These are phyloP conservation scores for Lacanobia oleracea DNA, from an alignment of 2,888 invertebrate species.

Conservation along the genomic window DNA sequence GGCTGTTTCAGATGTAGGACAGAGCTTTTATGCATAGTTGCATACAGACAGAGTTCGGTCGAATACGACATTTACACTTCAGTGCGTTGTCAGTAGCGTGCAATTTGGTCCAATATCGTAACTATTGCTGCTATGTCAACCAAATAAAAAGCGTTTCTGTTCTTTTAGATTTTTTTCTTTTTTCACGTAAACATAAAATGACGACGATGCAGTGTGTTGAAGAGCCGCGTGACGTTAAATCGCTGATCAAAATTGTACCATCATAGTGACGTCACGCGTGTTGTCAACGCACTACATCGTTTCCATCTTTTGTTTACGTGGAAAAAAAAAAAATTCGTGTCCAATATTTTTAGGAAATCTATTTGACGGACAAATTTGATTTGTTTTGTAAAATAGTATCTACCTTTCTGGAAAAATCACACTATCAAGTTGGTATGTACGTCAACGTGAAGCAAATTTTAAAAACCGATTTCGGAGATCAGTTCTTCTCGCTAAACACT, in stretches of 20 bases:
- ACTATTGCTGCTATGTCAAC: constrained; percentile 8
- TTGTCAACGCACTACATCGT: too few species aligned
- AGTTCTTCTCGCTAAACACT: constrained; percentile 7
- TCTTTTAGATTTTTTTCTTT: too few species aligned
- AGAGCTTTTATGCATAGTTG: constrained; percentile 1
- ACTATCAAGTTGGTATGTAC: constrained; percentile 36
- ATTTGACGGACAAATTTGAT: too few species aligned
- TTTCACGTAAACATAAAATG: too few species aligned
- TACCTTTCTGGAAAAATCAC: constrained; percentile 34
- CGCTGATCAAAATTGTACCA: too few species aligned
- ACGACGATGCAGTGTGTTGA: too few species aligned
- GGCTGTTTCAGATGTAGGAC: background rate
- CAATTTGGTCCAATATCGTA: background rate
- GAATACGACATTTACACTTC: constrained; percentile 36
- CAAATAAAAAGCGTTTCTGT: background rate
- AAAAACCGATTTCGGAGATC: constrained; percentile 25
- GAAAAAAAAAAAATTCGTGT: too few species aligned
- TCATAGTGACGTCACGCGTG: too few species aligned
- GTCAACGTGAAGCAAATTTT: constrained; percentile 35
- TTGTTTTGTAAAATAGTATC: too few species aligned
- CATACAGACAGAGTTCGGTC: background rate
- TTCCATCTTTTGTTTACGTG: too few species aligned
- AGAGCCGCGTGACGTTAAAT: too few species aligned
- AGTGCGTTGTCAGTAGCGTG: constrained; percentile 12
- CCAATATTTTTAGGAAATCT: too few species aligned